A percentile compares a stretch with the other conserved stretches of the same genome.
Evolutionary conservation across 2,888 invertebrate species (phyloP).

Genomic region (Carpatolechia fugitivella): DNA sequence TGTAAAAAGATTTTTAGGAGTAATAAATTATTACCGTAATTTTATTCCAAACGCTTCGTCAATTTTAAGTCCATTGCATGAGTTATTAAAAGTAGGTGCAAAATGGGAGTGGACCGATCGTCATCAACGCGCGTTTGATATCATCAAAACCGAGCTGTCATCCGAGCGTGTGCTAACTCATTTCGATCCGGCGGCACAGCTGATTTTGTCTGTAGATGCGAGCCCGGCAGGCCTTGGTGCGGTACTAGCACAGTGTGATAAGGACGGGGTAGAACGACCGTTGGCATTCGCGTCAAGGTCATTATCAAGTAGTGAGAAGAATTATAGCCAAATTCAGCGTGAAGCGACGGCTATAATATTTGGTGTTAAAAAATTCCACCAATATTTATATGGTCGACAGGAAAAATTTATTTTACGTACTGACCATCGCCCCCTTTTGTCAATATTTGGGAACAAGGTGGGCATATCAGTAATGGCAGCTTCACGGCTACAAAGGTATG

Average conservation of each 20-base stretch:
- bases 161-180: neutral
- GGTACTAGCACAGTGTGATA: neutral
- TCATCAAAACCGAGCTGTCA: neutral
- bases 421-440: too few species aligned
- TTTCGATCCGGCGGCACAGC: too few species aligned
- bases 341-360: neutral
- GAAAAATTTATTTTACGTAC: neutral
- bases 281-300: neutral
- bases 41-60: neutral
- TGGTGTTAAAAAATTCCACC: too few species aligned
- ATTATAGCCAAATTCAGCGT: neutral
- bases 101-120: neutral
- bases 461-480: neutral
- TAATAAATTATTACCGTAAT: slow-evolving; percentile 21
- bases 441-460: too few species aligned
- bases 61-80: neutral
- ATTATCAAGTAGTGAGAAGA: neutral
- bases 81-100: neutral
- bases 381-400: neutral
- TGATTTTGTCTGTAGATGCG: too few species aligned
- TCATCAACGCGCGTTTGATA: neutral
- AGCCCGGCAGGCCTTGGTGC: too few species aligned
- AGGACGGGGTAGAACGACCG: neutral
- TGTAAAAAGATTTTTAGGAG: slow-evolving; percentile 18
- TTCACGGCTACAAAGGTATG: neutral